Evolutionary conservation across 2,888 invertebrate species (phyloP).

Genomic region (Drosophila longiperda): DNA sequence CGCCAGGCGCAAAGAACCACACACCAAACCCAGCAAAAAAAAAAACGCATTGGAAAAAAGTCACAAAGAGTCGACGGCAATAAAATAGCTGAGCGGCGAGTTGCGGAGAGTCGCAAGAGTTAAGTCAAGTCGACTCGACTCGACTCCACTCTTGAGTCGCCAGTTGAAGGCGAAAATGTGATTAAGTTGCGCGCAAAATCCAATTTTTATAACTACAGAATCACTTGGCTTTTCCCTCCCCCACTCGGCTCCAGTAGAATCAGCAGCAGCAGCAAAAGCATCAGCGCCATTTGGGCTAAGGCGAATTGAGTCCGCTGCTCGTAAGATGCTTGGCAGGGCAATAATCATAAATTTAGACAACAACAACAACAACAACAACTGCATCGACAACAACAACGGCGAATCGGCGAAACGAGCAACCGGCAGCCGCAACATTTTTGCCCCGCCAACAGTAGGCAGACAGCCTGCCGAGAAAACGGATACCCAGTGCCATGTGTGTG

Average conservation of each 20-base stretch:
- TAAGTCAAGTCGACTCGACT: conserved; percentile 45
- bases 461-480: conserved; percentile 56
- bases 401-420: conserved; percentile 36
- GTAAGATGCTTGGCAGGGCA: conserved; percentile 80
- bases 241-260: conserved; percentile 49
- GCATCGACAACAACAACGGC: conserved; percentile 16
- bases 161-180: conserved; percentile 79
- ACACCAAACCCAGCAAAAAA: conserved; percentile 48
- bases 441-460: conserved; percentile 69
- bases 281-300: conserved; percentile 67
- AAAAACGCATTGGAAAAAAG: conserved; percentile 30
- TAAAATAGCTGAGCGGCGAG: conserved; percentile 71
- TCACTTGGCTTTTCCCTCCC: conserved; percentile 72
- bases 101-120: conserved; percentile 41
- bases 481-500: conserved; percentile 37
- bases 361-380: conserved; percentile 60
- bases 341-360: conserved; percentile 80
- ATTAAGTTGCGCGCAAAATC: conserved; percentile 81
- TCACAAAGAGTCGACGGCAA: conserved; percentile 77
- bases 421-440: conserved; percentile 71
- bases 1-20: conserved; percentile 67
- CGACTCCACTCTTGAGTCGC: conserved; percentile 61
- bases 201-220: conserved; percentile 81
- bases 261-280: conserved; percentile 9
- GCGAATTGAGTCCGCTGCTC: conserved; percentile 78